Conservation (phyloP, 1,140 invertebrate genomes). For the Drosophila mayri region DNA sequence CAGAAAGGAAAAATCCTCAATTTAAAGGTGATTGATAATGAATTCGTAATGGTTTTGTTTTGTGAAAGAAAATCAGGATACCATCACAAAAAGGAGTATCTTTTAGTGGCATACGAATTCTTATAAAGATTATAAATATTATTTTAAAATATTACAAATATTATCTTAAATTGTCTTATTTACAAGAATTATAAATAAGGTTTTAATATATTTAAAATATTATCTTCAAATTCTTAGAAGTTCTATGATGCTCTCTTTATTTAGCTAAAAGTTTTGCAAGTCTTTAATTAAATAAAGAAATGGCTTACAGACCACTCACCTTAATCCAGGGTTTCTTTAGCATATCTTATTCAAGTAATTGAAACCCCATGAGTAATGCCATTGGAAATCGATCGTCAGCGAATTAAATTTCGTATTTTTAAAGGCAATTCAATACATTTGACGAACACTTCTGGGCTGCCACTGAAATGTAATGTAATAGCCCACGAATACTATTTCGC, state of each 20-base stretch:
- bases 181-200: not conserved
- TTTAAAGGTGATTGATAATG: not conserved
- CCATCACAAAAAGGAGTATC: too few relatives aligned
- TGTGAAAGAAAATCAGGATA: too few relatives aligned
- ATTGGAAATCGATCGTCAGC: conserved; percentile 55
- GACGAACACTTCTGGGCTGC: conserved; percentile 8
- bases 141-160: not conserved
- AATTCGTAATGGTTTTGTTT: not conserved
- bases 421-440: conserved; percentile 53
- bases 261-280: not conserved
- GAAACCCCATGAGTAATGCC: conserved; percentile 62
- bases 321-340: not conserved
- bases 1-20: not conserved
- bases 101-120: too few relatives aligned
- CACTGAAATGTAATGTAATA: conserved; percentile 39
- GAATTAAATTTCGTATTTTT: conserved; percentile 40
- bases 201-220: not conserved
- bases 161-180: too few relatives aligned
- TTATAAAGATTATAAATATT: not conserved
- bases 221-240: not conserved
- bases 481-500: conserved; percentile 21
- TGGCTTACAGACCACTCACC: not conserved
- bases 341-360: conserved; percentile 3
- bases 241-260: not conserved
- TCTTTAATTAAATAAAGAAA: not conserved